A percentile compares a stretch with the other conserved stretches of the same genome.
These are phyloP conservation scores for Mungos mungo DNA, from an alignment of 2,113 vertebrate species.

Conservation along the genomic window DNA sequence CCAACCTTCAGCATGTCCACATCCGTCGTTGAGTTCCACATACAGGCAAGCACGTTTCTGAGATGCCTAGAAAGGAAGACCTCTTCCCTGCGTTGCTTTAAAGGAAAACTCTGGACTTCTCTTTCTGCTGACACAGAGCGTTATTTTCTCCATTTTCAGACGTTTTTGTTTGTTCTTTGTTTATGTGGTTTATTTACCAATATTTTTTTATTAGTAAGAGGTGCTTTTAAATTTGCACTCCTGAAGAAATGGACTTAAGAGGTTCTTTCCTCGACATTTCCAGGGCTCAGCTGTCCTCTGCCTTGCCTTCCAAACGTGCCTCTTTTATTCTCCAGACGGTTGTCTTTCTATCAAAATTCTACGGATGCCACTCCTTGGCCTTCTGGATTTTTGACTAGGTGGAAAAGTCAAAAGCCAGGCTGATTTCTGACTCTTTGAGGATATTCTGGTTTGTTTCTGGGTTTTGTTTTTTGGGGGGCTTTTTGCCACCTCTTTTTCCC, in stretches of 20 bases:
- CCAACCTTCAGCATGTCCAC: not conserved
- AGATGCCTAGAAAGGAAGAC: not conserved
- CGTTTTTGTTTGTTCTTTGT: not conserved
- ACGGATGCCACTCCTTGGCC: rapidly evolving
- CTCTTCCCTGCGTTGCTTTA: not conserved
- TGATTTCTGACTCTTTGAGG: not conserved
- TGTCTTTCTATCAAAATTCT: not conserved
- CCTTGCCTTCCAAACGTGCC: not conserved
- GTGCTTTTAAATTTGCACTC: not conserved
- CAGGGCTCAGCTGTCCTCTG: too few relatives aligned
- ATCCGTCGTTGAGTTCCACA: not conserved
- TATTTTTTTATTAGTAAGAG: not conserved
- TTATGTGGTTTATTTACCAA: not conserved
- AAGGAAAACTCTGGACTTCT: not conserved
- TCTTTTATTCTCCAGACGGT: not conserved
- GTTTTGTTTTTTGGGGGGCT: not conserved
- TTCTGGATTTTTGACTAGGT: not conserved
- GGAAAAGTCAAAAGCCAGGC: not conserved
- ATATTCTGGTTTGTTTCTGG: not conserved
- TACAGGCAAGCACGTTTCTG: not conserved
- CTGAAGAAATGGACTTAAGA: not conserved
- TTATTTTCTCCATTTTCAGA: not conserved
- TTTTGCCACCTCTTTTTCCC: not conserved
- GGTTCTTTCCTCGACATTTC: not conserved
- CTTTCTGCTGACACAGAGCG: not conserved